Conservation (phyloP, 2,113 vertebrate species). For the Crypturellus undulatus region DNA sequence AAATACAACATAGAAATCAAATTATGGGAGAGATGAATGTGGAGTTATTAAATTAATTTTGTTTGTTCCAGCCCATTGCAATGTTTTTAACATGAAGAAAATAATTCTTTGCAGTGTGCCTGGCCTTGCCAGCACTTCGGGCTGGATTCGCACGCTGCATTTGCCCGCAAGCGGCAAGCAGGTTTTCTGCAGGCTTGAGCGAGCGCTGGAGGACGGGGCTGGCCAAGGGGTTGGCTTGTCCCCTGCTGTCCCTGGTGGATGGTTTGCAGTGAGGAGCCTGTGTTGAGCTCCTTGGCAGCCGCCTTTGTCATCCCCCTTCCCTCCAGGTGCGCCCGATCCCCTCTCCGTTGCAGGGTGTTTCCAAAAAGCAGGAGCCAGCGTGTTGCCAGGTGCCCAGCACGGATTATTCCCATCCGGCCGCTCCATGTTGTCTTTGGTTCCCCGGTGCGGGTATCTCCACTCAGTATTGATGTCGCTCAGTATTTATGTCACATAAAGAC, state of each 20-base stretch:
- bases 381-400: neutral
- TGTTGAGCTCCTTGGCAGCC: neutral
- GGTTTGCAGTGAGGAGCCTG: neutral
- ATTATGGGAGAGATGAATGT: conserved; percentile 64
- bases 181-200: conserved; percentile 56
- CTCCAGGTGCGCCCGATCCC: neutral
- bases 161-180: conserved; percentile 19
- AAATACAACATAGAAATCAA: conserved; percentile 70
- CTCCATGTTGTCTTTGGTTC: neutral
- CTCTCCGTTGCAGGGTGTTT: neutral
- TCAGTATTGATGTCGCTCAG: neutral
- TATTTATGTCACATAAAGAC: neutral
- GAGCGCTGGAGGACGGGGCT: conserved; percentile 3
- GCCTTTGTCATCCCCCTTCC: neutral
- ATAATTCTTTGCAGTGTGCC: conserved; percentile 45
- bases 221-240: neutral
- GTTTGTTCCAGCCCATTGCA: conserved; percentile 69
- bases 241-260: neutral
- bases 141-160: conserved; percentile 20
- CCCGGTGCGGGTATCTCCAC: neutral
- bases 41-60: conserved; percentile 70
- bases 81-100: conserved; percentile 68
- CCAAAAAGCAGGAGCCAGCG: neutral
- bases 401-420: neutral
- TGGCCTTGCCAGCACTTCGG: conserved; percentile 15